These are phyloP conservation scores for Scleropages formosus DNA, from an alignment of 2,797 vertebrate species.

Conservation along the genomic window DNA sequence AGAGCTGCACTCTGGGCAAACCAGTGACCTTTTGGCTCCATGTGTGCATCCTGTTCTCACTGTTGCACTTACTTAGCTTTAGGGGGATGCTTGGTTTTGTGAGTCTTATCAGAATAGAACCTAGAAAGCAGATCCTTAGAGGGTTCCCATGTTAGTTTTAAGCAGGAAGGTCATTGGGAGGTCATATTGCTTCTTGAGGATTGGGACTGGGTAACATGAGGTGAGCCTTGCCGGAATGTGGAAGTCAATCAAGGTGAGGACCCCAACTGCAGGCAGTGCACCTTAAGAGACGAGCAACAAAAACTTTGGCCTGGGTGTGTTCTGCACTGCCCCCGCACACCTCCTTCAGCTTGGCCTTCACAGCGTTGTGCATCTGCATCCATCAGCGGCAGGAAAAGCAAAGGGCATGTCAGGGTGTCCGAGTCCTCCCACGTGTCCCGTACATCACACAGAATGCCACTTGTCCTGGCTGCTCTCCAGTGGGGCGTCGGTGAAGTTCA, in stretches of 20 bases:
- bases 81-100: background rate
- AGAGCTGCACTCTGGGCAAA: too few species aligned
- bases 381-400: background rate
- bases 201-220: constrained; percentile 19
- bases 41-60: background rate
- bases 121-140: background rate
- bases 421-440: constrained; percentile 13
- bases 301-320: constrained; percentile 19
- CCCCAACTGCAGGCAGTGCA: background rate
- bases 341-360: background rate
- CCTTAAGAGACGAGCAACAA: background rate
- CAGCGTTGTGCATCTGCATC: background rate
- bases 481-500: constrained; percentile 16
- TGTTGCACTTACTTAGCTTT: constrained; percentile 21
- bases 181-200: background rate
- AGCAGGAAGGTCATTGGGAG: constrained; percentile 4
- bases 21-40: background rate
- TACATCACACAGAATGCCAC: constrained; percentile 13
- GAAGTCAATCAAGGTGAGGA: constrained; percentile 24
- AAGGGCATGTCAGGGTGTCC: constrained; percentile 3
- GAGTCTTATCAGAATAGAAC: background rate
- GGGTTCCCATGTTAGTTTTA: background rate
- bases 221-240: constrained; percentile 1
- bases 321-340: background rate
- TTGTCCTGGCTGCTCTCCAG: constrained; percentile 29